Evolutionary conservation across 2,888 invertebrate genomes (phyloP), one percentile per base, ranked within the genome.

Genomic region (Allophyes oxyacanthae): DNA sequence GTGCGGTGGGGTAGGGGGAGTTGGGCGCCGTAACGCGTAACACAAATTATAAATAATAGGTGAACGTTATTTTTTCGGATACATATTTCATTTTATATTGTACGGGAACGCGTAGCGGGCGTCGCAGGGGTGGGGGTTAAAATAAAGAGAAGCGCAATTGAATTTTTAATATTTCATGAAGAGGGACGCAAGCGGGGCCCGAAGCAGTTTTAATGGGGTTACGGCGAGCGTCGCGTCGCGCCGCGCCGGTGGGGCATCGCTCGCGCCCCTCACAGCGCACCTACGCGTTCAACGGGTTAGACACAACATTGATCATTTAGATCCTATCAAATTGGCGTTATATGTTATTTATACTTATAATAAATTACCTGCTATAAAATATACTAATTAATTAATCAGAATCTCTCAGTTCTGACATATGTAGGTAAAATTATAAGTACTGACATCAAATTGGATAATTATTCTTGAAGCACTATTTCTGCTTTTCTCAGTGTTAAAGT

Each of bases 131-230:
- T 87, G 90, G 91, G 91, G 87, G 91, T 90, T 91, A 91, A 92
- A 93, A 94, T 94, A 94, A 93, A 94, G 92, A 94, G 94, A 91
- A 92, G 91, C 91, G 92, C 94, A 92, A 94, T 93, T 93, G 92
- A 93, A 93, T 94, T 93, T 94, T 94, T 93, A 94, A 94, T 94
- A 94, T 94, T 94, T 92, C 91, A 94, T 92, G 94, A 93, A 93
- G 91, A 91, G 94, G 91, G 90, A 86, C 86, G 89, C 79, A 84
- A 70, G 80, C 68, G 83, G 77, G 75, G 84, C 86, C 84, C 84
- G 86, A 83, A 90, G 89, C 90, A 86, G 86, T 89, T 89, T 89
- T 91, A 92, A 93, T 92, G 90, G 93, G 90, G 92, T 90, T 90
- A 88, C 84, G 80, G 75, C 72, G 81, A 77, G 74, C 69, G 72